Base-by-base conservation (phyloP, 2,888 invertebrate genomes). In the Drosophila differens region DNA sequence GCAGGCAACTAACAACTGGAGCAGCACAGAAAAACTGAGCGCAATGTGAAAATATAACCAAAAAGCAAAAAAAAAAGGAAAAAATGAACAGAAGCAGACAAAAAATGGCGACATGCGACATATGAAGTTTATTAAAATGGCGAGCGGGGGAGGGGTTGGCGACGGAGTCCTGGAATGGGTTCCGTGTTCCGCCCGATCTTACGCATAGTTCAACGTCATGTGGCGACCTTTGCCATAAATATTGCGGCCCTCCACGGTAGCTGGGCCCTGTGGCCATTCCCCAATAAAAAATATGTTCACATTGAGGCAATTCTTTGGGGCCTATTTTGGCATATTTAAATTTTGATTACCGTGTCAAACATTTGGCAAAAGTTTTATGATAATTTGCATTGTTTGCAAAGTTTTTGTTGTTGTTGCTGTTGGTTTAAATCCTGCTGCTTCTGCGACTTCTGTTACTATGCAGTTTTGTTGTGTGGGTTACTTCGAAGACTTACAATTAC, bases 71-170 rank as follows among this genome's bases (percentile, higher is more conserved):
- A 76, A 55, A 19, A 53, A n/a, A 25, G 35, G 64, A 47, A 41
- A 41, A 47, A 47, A 76, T 65, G 59, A 74, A 61, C 12, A 63
- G 28, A 60, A 60, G 25, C 52, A 69, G 39, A 53, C 71, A 82
- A 87, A 89, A 91, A 85, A 85, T 91, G 85, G 91, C 89, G 91
- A 91, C 92, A 91, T 86, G 91, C 91, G 92, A 91, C 92, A 91
- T 91, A 91, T 91, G 92, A 91, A 91, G 91, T 91, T 91, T 91
- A 91, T 91, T 88, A 91, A 91, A 90, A 91, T 88, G 85, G 86
- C 79, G 80, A 70, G 74, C 68, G 71, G 39, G 63, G 69, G 64
- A 30, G 63, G 16, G 28, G 41, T 12, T 39, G 22, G 25, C 14
- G 25, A 14, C 6, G 30, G 30, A n/a, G 35, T 51, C n/a, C 22